Evolutionary conservation across 1,140 invertebrate genomes (phyloP).

Genomic region (Caenorhabditis remanei): DNA sequence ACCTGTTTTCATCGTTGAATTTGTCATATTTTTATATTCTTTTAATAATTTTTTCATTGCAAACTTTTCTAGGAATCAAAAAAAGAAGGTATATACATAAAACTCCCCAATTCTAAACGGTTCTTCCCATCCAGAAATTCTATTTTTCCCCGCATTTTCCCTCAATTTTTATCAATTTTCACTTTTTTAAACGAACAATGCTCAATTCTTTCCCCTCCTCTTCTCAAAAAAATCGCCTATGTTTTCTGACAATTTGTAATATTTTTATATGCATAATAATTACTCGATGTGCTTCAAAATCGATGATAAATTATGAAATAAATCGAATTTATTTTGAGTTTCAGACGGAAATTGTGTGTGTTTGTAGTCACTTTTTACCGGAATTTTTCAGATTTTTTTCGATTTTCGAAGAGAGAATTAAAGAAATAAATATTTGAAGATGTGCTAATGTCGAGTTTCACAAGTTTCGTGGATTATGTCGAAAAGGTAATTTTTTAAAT

Average conservation of each 20-base stretch:
- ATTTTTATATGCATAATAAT: neutral
- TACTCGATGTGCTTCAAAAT: neutral
- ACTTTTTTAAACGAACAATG: slow-evolving; percentile 45
- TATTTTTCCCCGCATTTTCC: neutral
- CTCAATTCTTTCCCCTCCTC: neutral
- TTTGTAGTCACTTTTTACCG: slow-evolving; percentile 1
- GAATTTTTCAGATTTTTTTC: neutral
- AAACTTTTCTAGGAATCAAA: slow-evolving; percentile 17
- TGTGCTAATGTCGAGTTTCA: slow-evolving; percentile 40
- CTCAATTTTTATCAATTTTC: slow-evolving; percentile 27
- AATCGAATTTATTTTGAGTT: neutral
- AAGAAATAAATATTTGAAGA: slow-evolving; percentile 10
- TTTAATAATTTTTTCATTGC: neutral
- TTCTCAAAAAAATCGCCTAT: neutral
- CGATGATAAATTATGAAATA: slow-evolving; percentile 25
- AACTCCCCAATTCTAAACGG: slow-evolving; percentile 22
- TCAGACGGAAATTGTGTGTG: neutral
- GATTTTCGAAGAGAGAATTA: neutral
- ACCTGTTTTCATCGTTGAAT: neutral
- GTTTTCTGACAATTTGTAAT: neutral
- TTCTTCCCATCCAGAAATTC: neutral
- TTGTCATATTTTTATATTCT: neutral
- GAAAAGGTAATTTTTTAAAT: slow-evolving; percentile 20
- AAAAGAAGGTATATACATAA: neutral
- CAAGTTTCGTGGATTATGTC: slow-evolving; percentile 45